Evolutionary conservation across 2,113 vertebrate species (phyloP), one percentile per base, ranked within the genome.

Genomic region (Hirundichthys speculiger): DNA sequence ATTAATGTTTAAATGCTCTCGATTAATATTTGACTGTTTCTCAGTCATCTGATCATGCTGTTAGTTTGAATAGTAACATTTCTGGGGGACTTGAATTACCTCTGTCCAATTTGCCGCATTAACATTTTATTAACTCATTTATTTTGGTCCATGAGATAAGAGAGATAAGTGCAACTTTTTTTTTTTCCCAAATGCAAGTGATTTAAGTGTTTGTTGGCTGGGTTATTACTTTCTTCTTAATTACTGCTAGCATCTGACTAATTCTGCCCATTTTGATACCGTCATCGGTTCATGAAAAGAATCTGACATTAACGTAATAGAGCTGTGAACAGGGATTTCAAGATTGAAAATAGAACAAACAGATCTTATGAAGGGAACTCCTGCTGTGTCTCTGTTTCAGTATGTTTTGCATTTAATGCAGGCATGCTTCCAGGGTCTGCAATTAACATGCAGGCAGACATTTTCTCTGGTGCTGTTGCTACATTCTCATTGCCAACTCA

Each of bases 181-280:
- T 55, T 2, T 39, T 60, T 48, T 53, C 55, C 53, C 19, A 13
- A 69, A 48, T 70, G 64, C 59, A 73, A 86, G 73, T 63, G 58
- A 57, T 48, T 80, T 64, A 60, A 77, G 53, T 57, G 42, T 65
- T 59, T 69, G 65, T 60, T 73, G 45, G 55, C 64, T 73, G 19
- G 20, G 55, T 34, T 58, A 30, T 70, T 72, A 73, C 67, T 81
- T 63, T 66, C 48, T 59, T 55, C 48, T 25, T 73, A 66, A 67
- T 76, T 73, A 73, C 19, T 34, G 52, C 43, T 53, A 59, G 41
- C 51, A 69, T 69, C 46, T 56, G 56, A 54, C 59, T 74, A 18
- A 52, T 68, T 80, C 42, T 68, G 58, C 27, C 57, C 43, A 57
- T 55, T 69, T 63, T 66, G 34, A 69, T 64, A 50, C 39, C 42